Percentiles rank a stretch among this genome's conserved stretches.
Conservation (phyloP, 2,113 vertebrate species). For the Axis porcinus region DNA sequence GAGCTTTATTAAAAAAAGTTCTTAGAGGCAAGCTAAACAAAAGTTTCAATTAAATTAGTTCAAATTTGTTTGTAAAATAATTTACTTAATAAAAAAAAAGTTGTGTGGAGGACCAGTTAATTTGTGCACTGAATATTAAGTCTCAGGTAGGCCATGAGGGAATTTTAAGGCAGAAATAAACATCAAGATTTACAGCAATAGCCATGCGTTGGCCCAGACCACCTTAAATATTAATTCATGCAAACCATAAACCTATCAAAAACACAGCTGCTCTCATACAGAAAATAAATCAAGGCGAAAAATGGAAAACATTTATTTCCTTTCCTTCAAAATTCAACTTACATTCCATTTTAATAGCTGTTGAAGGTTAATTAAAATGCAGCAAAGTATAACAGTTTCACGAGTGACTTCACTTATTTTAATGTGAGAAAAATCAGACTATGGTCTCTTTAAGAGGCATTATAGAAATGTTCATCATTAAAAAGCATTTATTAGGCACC, state of each 20-base stretch:
- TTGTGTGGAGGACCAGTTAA: constrained; percentile 62
- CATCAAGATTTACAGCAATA: constrained; percentile 74
- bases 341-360: constrained; percentile 67
- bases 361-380: constrained; percentile 68
- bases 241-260: constrained; percentile 82
- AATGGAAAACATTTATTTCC: constrained; percentile 63
- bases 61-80: constrained; percentile 72
- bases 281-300: constrained; percentile 68
- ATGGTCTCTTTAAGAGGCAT: constrained; percentile 20
- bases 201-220: constrained; percentile 88
- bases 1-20: constrained; percentile 68
- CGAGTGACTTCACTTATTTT: constrained; percentile 60
- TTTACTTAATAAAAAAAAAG: constrained; percentile 64
- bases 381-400: constrained; percentile 48
- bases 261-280: constrained; percentile 75
- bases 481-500: constrained; percentile 57
- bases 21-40: constrained; percentile 65
- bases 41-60: constrained; percentile 63
- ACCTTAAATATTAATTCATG: constrained; percentile 86
- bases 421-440: constrained; percentile 59
- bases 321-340: constrained; percentile 70
- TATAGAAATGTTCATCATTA: constrained; percentile 37
- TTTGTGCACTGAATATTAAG: constrained; percentile 67
- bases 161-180: constrained; percentile 77
- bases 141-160: constrained; percentile 70